Evolutionary conservation across 2,797 vertebrate species (phyloP).

Genomic region (Chrysocyon brachyurus): DNA sequence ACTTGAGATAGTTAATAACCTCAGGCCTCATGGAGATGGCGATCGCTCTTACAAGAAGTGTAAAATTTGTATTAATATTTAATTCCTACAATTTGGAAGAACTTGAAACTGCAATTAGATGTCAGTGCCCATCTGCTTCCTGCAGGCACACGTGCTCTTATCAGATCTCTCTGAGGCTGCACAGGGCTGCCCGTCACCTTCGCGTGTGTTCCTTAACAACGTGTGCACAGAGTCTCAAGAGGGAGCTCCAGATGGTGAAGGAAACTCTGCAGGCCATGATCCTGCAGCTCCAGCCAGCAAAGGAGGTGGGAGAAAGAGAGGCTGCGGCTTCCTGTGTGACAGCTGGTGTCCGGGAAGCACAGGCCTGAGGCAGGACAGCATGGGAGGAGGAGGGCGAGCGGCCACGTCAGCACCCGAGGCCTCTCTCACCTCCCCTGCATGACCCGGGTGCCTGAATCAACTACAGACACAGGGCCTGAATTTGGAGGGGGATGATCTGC

Average conservation of each 20-base stretch:
- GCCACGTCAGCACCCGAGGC: conserved; percentile 48
- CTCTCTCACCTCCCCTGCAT: conserved; percentile 66
- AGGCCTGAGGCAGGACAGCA: conserved; percentile 81
- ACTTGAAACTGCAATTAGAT: conserved; percentile 90
- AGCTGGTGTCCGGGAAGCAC: conserved; percentile 90
- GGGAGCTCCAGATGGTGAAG: conserved; percentile 95
- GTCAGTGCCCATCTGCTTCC: conserved; percentile 90
- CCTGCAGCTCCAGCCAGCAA: conserved; percentile 90
- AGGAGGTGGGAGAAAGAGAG: conserved; percentile 87
- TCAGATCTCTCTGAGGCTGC: conserved; percentile 86
- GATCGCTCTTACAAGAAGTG: conserved; percentile 64
- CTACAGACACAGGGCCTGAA: conserved; percentile 78
- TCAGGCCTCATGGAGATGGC: conserved; percentile 44
- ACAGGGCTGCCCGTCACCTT: conserved; percentile 88
- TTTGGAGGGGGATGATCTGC: conserved; percentile 62
- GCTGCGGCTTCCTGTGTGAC: conserved; percentile 91
- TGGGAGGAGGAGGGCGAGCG: conserved; percentile 4
- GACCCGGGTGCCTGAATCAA: conserved; percentile 78
- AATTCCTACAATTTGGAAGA: conserved; percentile 92
- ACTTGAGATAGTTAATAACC: conserved; percentile 68
- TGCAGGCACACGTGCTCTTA: conserved; percentile 86
- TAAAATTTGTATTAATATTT: conserved; percentile 92
- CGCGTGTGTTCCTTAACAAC: conserved; percentile 91
- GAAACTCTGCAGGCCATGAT: conserved; percentile 92
- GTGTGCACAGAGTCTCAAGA: conserved; percentile 91